Base-by-base conservation (phyloP, 1,140 invertebrate genomes). In the Apocrypta bakeri region DNA sequence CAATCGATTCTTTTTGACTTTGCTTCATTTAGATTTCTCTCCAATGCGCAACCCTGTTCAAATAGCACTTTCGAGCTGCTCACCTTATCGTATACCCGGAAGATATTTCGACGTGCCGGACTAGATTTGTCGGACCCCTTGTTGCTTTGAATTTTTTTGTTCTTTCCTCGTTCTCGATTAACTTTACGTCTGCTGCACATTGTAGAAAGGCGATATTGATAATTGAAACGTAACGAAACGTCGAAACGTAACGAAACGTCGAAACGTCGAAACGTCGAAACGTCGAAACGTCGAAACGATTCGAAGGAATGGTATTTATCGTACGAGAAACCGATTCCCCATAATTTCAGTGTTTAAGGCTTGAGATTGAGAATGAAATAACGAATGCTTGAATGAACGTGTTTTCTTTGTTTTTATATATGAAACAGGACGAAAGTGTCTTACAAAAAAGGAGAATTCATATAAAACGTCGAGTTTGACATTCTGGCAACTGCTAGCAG, bases 351-450 rank as follows among this genome's bases (percentile, higher is more conserved):
- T 69, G 40, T 68, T 75, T 4, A 14, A 76, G 75, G 77, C 73
- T 69, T 69, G 40, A 56, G 6, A 74, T 68, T 83, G 48, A 79
- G 24, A 66, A 75, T 80, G 79, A 79, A 79, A 64, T 74, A 83
- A 83, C 76, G 64, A 83, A 80, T n/a, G 63, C 76, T 79, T 61
- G 77, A 82, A 83, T 75, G 71, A 75, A 84, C 66, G 72, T 84
- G 77, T 84, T 79, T 84, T 76, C 72, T 64, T 73, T 83, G 29
- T 84, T 56, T 83, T 81, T 81, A 84, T 84, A 56, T 81, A 84
- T 81, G 83, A 84, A 84, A 84, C 83, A 84, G 79, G 83, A 84
- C 83, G 79, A 84, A 81, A 78, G 82, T 84, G 78, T 81, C 74
- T 84, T 84, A 84, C 83, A 84, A 84, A 84, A 84, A 80, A 84